Evolutionary conservation across 2,797 vertebrate species (phyloP).

Genomic region (Huso huso): DNA sequence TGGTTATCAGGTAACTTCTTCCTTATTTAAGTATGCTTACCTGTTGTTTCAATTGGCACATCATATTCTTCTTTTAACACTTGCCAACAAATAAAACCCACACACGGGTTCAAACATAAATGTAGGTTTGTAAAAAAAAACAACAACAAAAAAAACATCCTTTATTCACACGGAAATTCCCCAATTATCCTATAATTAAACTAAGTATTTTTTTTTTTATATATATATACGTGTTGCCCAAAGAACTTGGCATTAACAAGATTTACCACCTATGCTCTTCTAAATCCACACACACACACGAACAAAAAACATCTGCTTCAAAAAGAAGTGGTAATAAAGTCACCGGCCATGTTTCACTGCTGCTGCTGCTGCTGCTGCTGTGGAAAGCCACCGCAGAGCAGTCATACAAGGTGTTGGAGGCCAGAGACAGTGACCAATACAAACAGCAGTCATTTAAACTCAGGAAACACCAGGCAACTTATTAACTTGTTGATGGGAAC

Average conservation of each 20-base stretch:
- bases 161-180: slow-evolving; percentile 70
- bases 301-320: neutral
- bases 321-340: neutral
- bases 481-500: too few species aligned
- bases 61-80: slow-evolving; percentile 7
- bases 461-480: too few species aligned
- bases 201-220: slow-evolving; percentile 61
- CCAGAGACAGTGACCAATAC: too few species aligned
- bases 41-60: slow-evolving; percentile 24
- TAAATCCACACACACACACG: slow-evolving; percentile 44
- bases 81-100: slow-evolving; percentile 29
- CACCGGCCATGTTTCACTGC: too few species aligned
- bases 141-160: slow-evolving; percentile 48
- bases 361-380: too few species aligned
- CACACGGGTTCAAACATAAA: slow-evolving; percentile 36
- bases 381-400: too few species aligned
- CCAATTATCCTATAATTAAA: slow-evolving; percentile 70
- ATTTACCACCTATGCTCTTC: slow-evolving; percentile 60
- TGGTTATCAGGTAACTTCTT: slow-evolving; percentile 12
- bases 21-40: slow-evolving; percentile 17
- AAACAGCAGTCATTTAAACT: too few species aligned
- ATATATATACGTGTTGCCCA: slow-evolving; percentile 67
- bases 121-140: slow-evolving; percentile 38
- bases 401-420: too few species aligned
- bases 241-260: slow-evolving; percentile 65